Evolutionary conservation across 2,113 vertebrate genomes (phyloP).

Genomic region (Castor canadensis): DNA sequence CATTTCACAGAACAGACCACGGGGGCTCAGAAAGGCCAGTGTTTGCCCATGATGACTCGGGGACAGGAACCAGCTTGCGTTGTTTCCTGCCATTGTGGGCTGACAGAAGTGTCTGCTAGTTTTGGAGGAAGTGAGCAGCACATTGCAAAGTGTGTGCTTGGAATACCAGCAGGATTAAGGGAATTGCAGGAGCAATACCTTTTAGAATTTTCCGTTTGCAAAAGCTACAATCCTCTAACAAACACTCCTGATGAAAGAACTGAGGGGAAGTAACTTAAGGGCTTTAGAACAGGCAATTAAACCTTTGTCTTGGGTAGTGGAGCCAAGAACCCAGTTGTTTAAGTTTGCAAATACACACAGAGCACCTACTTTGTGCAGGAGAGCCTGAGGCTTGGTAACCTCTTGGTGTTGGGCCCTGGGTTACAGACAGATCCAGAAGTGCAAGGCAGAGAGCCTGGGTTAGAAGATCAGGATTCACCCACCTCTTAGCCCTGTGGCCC

Average conservation of each 20-base stretch:
- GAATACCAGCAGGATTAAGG: constrained; percentile 37
- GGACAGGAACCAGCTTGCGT: background rate
- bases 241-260: constrained; percentile 16
- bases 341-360: background rate
- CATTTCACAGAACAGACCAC: background rate
- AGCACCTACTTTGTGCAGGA: background rate
- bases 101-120: background rate
- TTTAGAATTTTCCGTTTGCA: constrained; percentile 31
- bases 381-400: background rate
- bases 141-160: background rate
- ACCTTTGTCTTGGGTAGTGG: background rate
- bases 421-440: background rate
- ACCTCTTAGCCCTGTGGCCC: background rate
- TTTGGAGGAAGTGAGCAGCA: constrained; percentile 26
- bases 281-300: background rate
- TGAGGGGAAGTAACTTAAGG: constrained; percentile 9
- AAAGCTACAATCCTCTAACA: constrained; percentile 10
- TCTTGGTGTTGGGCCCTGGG: background rate
- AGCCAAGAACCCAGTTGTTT: background rate
- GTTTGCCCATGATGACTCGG: background rate
- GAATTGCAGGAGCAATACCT: background rate
- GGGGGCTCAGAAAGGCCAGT: background rate
- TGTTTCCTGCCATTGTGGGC: background rate
- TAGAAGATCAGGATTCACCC: background rate
- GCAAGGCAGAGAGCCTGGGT: background rate